Evolutionary conservation across 2,113 vertebrate species (phyloP).

Genomic region (Caranx ignobilis): DNA sequence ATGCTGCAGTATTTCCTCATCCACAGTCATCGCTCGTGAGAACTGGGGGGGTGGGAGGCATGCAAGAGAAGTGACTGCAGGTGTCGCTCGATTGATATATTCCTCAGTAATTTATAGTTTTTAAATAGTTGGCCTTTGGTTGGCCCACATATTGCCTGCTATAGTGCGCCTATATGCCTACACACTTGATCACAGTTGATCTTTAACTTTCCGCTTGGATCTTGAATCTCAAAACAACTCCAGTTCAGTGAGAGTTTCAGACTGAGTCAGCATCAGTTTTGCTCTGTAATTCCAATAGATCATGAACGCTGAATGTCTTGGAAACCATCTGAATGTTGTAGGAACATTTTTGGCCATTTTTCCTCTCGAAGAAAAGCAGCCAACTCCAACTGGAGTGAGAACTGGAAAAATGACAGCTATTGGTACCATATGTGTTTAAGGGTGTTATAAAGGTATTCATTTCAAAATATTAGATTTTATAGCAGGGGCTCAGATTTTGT

Average conservation of each 20-base stretch:
- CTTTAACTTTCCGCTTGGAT: not conserved
- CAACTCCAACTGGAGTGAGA: constrained; percentile 45
- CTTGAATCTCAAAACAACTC: constrained; percentile 17
- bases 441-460: constrained; percentile 47
- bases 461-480: constrained; percentile 41
- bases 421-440: constrained; percentile 45
- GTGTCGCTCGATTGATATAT: too few species aligned
- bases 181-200: not conserved
- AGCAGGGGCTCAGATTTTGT: constrained; percentile 10
- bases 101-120: too few species aligned
- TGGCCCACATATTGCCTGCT: too few species aligned
- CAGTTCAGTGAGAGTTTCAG: not conserved
- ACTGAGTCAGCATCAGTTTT: constrained; percentile 15
- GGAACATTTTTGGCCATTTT: constrained; percentile 35
- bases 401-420: constrained; percentile 35
- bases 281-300: not conserved
- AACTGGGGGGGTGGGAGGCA: too few species aligned
- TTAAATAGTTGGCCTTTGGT: too few species aligned
- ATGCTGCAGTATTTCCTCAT: too few species aligned
- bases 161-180: not conserved
- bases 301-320: constrained; percentile 25
- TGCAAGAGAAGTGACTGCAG: too few species aligned
- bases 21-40: too few species aligned
- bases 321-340: constrained; percentile 55
- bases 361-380: constrained; percentile 29